Evolutionary conservation across 2,113 vertebrate species (phyloP).

Genomic region (Sminthopsis crassicaudata): DNA sequence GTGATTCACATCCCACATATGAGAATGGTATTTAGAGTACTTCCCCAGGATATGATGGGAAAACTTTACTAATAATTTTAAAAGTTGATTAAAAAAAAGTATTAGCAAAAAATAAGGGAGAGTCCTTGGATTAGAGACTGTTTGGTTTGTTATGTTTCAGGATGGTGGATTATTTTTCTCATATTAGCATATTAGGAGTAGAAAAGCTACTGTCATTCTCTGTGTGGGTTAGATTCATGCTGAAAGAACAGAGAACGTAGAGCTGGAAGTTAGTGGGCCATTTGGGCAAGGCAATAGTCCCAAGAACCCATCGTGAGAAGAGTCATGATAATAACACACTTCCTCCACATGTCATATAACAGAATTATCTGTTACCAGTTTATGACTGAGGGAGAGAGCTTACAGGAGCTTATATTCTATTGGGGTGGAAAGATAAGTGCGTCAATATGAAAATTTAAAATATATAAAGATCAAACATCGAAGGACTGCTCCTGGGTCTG

Average conservation of each 20-base stretch:
- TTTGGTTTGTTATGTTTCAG: background rate
- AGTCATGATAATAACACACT: background rate
- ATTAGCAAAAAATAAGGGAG: background rate
- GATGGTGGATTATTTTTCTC: background rate
- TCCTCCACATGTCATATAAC: background rate
- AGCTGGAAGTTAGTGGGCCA: background rate
- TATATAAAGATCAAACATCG: background rate
- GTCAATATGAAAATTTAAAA: background rate
- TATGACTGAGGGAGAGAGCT: background rate
- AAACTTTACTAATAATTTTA: background rate
- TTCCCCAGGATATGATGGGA: background rate
- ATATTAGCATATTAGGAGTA: background rate
- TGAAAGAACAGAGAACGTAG: background rate
- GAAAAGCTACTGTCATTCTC: background rate
- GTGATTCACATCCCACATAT: slow-evolving; percentile 13
- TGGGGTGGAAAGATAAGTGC: background rate
- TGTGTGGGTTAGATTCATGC: background rate
- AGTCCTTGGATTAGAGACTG: background rate
- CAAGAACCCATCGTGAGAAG: slow-evolving; percentile 30
- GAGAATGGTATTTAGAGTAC: slow-evolving; percentile 11
- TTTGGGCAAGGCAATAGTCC: background rate
- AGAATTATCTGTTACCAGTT: background rate
- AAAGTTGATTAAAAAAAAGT: background rate
- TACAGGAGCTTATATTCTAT: background rate
- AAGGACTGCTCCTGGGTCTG: background rate